Base-by-base conservation (phyloP, 2,797 vertebrate genomes). In the Anisognathus igniventris region DNA sequence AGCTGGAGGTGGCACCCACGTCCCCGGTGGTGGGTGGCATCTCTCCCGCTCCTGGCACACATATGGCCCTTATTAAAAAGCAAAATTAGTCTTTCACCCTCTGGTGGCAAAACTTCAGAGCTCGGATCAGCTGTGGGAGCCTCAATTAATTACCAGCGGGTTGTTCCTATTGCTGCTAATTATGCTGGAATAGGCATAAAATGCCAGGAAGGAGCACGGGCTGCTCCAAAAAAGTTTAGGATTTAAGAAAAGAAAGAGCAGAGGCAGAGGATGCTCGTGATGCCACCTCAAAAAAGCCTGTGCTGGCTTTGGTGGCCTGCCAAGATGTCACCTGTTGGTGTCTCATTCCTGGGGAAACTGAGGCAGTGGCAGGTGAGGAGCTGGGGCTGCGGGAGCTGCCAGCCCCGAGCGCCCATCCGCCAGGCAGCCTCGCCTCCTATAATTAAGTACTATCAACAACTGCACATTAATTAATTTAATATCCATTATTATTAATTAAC, bases 101-200 rank as follows among this genome's bases (percentile, higher is more conserved):
- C 90, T 76, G 42, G 82, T 92, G 94, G 94, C 92, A 94, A 96
- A 83, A 97, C 95, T 96, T 92, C 94, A 92, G 96, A 96, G 95
- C 80, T 89, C 4, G 1, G 87, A 86, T 95, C 88, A 89, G 72
- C 96, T 33, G 44, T 67, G 86, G 9, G 73, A 97, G 81, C 47
- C 91, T 21, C 91, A 82, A 88, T 97, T 96, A 96, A 98, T 97
- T 94, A 98, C 95, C 87, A 24, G 53, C 40, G 7, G 91, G 92
- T 96, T 58, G 77, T 81, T 93, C 92, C 92, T 87, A 12, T 85
- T 92, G 64, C 39, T 15, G 92, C 95, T 97, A 92, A 96, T 91
- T 89, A 95, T 3, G 92, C 79, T 48, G 85, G 86, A 90, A 95
- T 10, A 33, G 50, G 65, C 90, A 20, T 31, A 76, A 60, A 94